Conservation (phyloP, 2,888 invertebrate species). For the Bombyx huttoni region DNA sequence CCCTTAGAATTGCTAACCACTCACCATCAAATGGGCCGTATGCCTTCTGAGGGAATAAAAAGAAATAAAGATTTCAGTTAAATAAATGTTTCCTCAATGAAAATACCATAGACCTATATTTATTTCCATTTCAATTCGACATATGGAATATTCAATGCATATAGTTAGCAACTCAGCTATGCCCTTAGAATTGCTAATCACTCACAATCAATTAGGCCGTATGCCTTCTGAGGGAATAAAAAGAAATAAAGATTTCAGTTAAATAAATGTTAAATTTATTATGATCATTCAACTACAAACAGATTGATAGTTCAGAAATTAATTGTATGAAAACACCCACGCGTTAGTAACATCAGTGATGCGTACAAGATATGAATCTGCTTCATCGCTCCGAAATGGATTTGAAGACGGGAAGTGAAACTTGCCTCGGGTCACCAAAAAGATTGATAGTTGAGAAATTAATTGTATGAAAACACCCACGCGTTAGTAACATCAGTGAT, state of each 20-base stretch:
- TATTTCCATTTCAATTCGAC: too few relatives aligned
- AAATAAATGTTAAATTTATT: neutral
- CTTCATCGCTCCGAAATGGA: constrained; percentile 18
- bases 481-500: constrained; percentile 4
- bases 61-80: too few relatives aligned
- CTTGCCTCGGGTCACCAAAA: constrained; percentile 14
- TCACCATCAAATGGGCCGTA: too few relatives aligned
- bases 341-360: constrained; percentile 4
- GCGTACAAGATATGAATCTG: constrained; percentile 13
- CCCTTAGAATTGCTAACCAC: too few relatives aligned
- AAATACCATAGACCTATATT: neutral
- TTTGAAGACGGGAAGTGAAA: constrained; percentile 41
- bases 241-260: too few relatives aligned
- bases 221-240: too few relatives aligned
- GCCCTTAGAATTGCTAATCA: too few relatives aligned
- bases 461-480: neutral
- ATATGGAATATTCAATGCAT: too few relatives aligned
- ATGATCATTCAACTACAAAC: constrained; percentile 4
- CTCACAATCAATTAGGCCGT: too few relatives aligned
- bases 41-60: too few relatives aligned
- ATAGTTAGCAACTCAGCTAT: too few relatives aligned
- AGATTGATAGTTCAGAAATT: neutral
- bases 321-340: neutral
- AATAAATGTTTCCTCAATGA: neutral
- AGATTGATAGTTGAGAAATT: neutral